Evolutionary conservation across 2,888 invertebrate species (phyloP), one percentile per base, ranked within the genome.

Genomic region (Neoaliturus tenellus): DNA sequence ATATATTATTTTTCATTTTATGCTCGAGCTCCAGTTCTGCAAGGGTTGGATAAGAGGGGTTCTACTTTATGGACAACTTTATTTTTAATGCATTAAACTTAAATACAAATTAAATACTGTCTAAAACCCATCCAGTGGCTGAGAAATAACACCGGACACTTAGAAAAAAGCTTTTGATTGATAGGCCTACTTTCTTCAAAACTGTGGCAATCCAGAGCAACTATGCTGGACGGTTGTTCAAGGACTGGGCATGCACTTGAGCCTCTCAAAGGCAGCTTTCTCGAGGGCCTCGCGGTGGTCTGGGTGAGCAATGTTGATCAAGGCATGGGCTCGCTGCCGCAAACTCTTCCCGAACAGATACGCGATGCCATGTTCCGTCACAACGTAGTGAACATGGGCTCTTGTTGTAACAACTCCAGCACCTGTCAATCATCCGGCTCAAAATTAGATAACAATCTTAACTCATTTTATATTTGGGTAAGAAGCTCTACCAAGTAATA

Each of bases 331-430:
- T 81, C 98, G 92, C 90, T 98, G 98, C 0, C 98, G 92, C 80
- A 98, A 92, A 20, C 95, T 95, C 91, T 97, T 97, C 55, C 98
- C 98, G 90, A 98, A 98, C 73, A 98, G 91, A 83, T 94, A 92
- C 0, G 98, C 98, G 87, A 98, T 95, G 20, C 98, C 98, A 87
- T 96, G 93, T 90, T 98, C 98, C 0, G 98, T 98, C 0, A 98
- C 98, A 2, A 98, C 93, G 90, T 98, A 98, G 90, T 98, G 97
- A 0, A 96, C 96, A 90, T 98, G 98, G 0, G 97, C 98, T 86
- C 98, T 93, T 0, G 96, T 95, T 0, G 98, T 97, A 20, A 98
- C 98, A 4, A 98, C 97, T n/a, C 98, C 98, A 84, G 96, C 97
- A 88, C 98, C 98, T 96, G 90, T 20, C 2, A 51, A 48, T 3